Percentiles rank a stretch among this genome's conserved stretches.
Evolutionary conservation across 2,797 vertebrate species (phyloP).

Genomic region (Taeniopygia guttata): DNA sequence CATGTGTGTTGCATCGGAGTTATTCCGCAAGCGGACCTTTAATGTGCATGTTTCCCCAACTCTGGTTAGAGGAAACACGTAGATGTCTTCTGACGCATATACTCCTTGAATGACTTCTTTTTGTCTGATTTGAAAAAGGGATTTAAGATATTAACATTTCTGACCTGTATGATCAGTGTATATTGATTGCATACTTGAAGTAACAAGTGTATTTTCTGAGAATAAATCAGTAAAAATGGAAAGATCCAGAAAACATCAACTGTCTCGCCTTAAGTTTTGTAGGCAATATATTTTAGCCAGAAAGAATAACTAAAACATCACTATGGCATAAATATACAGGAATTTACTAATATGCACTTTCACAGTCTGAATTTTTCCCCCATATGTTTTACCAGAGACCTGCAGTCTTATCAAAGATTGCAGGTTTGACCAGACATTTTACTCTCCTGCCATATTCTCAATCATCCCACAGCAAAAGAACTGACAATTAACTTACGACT

Average conservation of each 20-base stretch:
- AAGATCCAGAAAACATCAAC: background rate
- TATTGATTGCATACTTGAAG: background rate
- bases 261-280: background rate
- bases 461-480: background rate
- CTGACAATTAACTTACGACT: background rate
- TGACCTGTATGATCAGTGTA: background rate
- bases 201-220: background rate
- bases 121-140: constrained; percentile 67
- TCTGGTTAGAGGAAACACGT: constrained; percentile 82
- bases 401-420: background rate
- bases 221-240: background rate
- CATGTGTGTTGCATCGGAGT: constrained; percentile 81
- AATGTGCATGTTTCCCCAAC: constrained; percentile 82
- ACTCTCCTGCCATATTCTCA: background rate
- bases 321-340: background rate
- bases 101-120: constrained; percentile 77
- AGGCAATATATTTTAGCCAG: background rate
- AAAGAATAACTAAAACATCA: background rate
- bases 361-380: background rate
- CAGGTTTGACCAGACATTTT: background rate
- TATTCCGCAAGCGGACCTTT: constrained; percentile 93
- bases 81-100: constrained; percentile 85
- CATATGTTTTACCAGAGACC: background rate
- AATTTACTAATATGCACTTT: background rate
- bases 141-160: constrained; percentile 3